phyloP scores from a whole-genome alignment of 2,797 vertebrate genomes.

The Mareca penelope region DNA sequence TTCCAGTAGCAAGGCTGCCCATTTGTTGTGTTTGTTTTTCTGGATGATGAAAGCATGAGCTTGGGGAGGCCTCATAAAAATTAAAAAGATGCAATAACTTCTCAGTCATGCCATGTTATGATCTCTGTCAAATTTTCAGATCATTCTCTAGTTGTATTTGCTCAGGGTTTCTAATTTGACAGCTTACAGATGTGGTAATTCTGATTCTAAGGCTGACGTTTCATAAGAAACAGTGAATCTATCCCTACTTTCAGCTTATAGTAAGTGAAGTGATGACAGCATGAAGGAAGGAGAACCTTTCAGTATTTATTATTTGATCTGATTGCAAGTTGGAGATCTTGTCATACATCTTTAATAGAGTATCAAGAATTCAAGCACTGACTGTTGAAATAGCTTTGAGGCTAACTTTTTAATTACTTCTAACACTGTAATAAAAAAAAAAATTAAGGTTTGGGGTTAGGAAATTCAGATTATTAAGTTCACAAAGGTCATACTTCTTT shows the following conservation, averaged over 20 bases:
- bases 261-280: background rate
- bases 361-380: background rate
- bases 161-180: background rate
- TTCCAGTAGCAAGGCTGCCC: background rate
- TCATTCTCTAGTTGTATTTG: background rate
- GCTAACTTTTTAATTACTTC: background rate
- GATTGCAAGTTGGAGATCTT: background rate
- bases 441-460: background rate
- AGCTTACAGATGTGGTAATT: background rate
- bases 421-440: background rate
- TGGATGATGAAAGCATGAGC: background rate
- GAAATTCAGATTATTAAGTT: background rate
- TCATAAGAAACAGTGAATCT: background rate
- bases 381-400: background rate
- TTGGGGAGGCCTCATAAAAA: background rate
- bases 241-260: background rate
- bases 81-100: background rate
- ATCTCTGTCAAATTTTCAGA: background rate
- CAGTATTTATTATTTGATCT: background rate
- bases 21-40: background rate
- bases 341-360: background rate
- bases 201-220: background rate
- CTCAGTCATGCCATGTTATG: fast-evolving
- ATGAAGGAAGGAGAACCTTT: constrained; percentile 5
- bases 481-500: background rate